A percentile compares a stretch with the other conserved stretches of the same genome.
These are phyloP conservation scores for Notamacropus eugenii DNA, from an alignment of 2,797 vertebrate species.

Conservation along the genomic window DNA sequence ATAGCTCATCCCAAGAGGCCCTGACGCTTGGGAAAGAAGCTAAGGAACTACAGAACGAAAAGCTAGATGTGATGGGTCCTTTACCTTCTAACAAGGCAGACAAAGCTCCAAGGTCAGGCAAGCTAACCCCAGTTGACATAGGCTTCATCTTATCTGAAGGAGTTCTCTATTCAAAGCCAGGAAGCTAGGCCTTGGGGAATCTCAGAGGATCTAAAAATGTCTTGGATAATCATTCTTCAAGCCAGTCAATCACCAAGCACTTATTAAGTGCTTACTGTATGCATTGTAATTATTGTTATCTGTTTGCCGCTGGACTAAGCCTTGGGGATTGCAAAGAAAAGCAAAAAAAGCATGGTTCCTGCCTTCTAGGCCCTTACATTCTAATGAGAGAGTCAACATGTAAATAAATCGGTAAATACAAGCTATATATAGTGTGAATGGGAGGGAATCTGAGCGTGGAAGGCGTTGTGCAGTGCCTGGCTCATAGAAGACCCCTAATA, in stretches of 20 bases:
- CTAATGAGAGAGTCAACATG: background rate
- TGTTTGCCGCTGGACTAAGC: background rate
- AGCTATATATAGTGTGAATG: background rate
- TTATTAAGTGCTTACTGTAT: background rate
- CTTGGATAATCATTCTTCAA: background rate
- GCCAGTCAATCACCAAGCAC: background rate
- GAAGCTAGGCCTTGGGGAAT: background rate
- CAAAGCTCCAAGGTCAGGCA: background rate
- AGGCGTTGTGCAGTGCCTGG: background rate
- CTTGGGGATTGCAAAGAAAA: background rate
- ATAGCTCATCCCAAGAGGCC: background rate
- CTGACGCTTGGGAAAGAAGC: constrained; percentile 1
- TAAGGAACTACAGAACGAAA: background rate
- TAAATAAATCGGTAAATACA: background rate
- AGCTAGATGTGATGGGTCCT: constrained; percentile 12
- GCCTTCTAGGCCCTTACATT: background rate
- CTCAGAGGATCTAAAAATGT: background rate
- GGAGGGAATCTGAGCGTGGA: background rate
- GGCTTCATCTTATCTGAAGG: background rate
- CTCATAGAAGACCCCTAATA: background rate
- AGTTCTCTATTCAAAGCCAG: background rate
- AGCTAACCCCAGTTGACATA: background rate
- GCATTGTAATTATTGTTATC: background rate
- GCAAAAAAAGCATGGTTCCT: background rate
- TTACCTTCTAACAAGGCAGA: background rate